A percentile compares a stretch with the other conserved stretches of the same genome.
Evolutionary conservation across 2,888 invertebrate genomes (phyloP).

Genomic region (Macropis europaea): DNA sequence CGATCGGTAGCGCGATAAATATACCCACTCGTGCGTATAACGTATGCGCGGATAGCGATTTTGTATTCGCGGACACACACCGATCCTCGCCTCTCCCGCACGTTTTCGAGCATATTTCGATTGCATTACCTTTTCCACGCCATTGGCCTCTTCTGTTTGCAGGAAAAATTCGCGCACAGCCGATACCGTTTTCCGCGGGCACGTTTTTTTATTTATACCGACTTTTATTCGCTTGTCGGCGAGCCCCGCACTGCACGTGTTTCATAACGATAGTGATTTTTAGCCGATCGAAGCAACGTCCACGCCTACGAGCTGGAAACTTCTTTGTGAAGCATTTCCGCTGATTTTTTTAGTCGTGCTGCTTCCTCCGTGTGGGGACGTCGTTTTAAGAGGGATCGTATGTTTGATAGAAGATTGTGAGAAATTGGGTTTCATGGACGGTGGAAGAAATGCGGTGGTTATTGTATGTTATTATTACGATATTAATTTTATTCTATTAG

Average conservation of each 20-base stretch:
- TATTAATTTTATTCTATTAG: too few species aligned
- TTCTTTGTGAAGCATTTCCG: too few species aligned
- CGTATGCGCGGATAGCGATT: slow-evolving; percentile 56
- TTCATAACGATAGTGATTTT: neutral
- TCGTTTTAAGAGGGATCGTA: too few species aligned
- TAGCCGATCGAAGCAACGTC: too few species aligned
- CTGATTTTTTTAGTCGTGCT: too few species aligned
- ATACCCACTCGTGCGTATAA: slow-evolving; percentile 57
- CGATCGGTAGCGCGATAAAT: slow-evolving; percentile 56
- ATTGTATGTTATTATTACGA: too few species aligned
- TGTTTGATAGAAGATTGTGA: too few species aligned
- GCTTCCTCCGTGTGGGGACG: too few species aligned
- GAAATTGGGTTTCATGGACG: too few species aligned
- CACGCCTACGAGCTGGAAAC: too few species aligned
- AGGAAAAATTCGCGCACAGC: slow-evolving; percentile 20
- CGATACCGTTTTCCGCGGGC: slow-evolving; percentile 15
- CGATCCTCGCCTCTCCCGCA: slow-evolving; percentile 31
- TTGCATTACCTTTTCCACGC: slow-evolving; percentile 52
- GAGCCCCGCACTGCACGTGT: too few species aligned
- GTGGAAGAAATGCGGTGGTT: too few species aligned
- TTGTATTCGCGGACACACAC: slow-evolving; percentile 41
- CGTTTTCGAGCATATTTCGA: slow-evolving; percentile 40
- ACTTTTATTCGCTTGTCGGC: neutral
- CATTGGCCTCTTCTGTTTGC: slow-evolving; percentile 30
- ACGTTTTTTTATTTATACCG: slow-evolving; percentile 11